phyloP scores from a whole-genome alignment of 35 echinoderm and acorn worm genomes.

The Amphiura filiformis region DNA sequence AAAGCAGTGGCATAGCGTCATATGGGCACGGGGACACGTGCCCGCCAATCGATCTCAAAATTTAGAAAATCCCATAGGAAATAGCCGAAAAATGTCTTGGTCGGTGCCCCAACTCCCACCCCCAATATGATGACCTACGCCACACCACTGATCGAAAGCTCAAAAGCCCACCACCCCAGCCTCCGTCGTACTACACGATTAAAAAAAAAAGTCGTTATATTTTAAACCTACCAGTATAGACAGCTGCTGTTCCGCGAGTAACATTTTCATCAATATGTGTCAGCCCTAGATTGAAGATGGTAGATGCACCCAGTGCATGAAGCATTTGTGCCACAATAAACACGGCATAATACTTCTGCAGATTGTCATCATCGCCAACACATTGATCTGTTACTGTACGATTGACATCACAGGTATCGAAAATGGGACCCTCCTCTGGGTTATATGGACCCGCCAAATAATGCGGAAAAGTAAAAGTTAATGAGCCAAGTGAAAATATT shows the following conservation, averaged over 20 bases:
- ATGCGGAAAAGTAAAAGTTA: slow-evolving; percentile 76
- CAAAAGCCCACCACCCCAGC: too few relatives aligned
- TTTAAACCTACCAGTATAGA: slow-evolving; percentile 88
- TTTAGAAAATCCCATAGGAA: too few relatives aligned
- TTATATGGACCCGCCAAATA: slow-evolving; percentile 65
- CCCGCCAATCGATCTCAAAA: too few relatives aligned
- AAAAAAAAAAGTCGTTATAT: too few relatives aligned
- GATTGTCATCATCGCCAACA: slow-evolving; percentile 24
- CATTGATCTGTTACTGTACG: slow-evolving; percentile 11
- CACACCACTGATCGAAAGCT: too few relatives aligned
- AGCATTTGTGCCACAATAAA: slow-evolving; percentile 80
- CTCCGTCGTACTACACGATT: too few relatives aligned
- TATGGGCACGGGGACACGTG: too few relatives aligned
- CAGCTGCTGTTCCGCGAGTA: slow-evolving; percentile 29
- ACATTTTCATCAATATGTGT: slow-evolving; percentile 76
- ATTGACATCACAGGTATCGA: slow-evolving; percentile 53
- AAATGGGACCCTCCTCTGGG: neutral
- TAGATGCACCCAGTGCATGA: slow-evolving; percentile 84
- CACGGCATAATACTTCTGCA: slow-evolving; percentile 74
- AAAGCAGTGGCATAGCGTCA: too few relatives aligned
- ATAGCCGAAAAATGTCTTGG: too few relatives aligned
- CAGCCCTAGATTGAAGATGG: slow-evolving; percentile 77
- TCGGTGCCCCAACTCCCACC: too few relatives aligned
- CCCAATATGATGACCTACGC: too few relatives aligned
- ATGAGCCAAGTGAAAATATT: slow-evolving; percentile 70